Evolutionary conservation across 2,888 invertebrate genomes (phyloP).

Genomic region (Drosophila mulleri): DNA sequence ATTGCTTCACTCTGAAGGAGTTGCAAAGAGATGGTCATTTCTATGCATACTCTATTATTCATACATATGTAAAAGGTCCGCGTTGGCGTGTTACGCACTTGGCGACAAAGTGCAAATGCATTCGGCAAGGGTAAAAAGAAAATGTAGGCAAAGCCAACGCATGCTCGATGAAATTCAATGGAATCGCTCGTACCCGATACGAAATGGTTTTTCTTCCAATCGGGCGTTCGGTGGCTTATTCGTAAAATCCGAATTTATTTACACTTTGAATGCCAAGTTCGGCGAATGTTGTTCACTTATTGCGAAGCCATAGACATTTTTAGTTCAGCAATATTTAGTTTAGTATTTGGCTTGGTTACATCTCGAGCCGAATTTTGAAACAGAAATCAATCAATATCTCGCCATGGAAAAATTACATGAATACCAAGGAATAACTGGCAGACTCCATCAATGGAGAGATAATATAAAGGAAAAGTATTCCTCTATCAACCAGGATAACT

Average conservation of each 20-base stretch:
- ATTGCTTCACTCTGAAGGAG: background rate
- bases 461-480: slow-evolving; percentile 88
- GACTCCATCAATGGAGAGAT: slow-evolving; percentile 89
- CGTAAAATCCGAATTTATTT: slow-evolving; percentile 41
- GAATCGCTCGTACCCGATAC: slow-evolving; percentile 31
- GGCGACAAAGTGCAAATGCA: background rate
- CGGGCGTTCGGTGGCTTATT: slow-evolving; percentile 10
- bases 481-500: slow-evolving; percentile 88
- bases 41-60: too few relatives aligned
- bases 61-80: too few relatives aligned
- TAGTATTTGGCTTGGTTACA: slow-evolving; percentile 4
- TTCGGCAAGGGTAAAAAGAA: slow-evolving; percentile 7
- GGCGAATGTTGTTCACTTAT: slow-evolving; percentile 28
- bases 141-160: slow-evolving; percentile 34
- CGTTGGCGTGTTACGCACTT: background rate
- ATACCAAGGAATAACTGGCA: slow-evolving; percentile 91
- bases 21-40: too few relatives aligned
- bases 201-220: slow-evolving; percentile 36
- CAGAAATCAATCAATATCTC: slow-evolving; percentile 10
- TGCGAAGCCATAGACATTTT: slow-evolving; percentile 48
- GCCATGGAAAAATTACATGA: slow-evolving; percentile 91
- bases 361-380: slow-evolving; percentile 6
- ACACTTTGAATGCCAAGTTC: slow-evolving; percentile 43
- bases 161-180: slow-evolving; percentile 48
- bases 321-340: slow-evolving; percentile 10